These are phyloP conservation scores for Drosophila ananassae DNA, from an alignment of 1,140 invertebrate species.

Conservation along the genomic window DNA sequence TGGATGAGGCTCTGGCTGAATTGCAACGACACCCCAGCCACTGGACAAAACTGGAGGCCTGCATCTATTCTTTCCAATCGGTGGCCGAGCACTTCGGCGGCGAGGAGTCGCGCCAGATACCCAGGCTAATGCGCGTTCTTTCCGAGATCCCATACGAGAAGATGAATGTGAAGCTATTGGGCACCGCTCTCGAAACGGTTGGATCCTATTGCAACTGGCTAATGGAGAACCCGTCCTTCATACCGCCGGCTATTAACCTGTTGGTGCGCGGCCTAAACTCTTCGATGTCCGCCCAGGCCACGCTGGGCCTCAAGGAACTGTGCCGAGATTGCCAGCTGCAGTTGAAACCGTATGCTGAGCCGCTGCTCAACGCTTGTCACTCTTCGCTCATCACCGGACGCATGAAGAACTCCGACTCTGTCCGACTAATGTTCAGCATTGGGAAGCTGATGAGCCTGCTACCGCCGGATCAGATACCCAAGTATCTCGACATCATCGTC, in stretches of 20 bases:
- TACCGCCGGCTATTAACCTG: conserved; percentile 86
- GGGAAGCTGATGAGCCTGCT: conserved; percentile 90
- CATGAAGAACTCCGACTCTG: conserved; percentile 87
- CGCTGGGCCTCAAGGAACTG: conserved; percentile 94
- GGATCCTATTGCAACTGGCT: conserved; percentile 94
- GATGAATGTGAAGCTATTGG: conserved; percentile 86
- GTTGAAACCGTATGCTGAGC: conserved; percentile 89
- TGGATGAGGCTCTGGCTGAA: conserved; percentile 85
- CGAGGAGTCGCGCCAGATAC: conserved; percentile 87
- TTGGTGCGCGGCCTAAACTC: conserved; percentile 89
- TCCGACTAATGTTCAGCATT: conserved; percentile 91
- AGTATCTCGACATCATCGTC: conserved; percentile 89
- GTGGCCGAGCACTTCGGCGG: conserved; percentile 90
- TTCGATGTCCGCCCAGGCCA: conserved; percentile 90
- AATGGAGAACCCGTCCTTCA: conserved; percentile 86
- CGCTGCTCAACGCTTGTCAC: conserved; percentile 87
- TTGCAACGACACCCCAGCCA: conserved; percentile 84
- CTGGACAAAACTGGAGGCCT: conserved; percentile 87
- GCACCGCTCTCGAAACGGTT: conserved; percentile 89
- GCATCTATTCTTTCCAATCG: conserved; percentile 92
- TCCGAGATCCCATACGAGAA: conserved; percentile 88
- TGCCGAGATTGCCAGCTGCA: conserved; percentile 90
- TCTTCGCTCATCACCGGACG: conserved; percentile 85
- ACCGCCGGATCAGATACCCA: conserved; percentile 87
- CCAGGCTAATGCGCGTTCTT: conserved; percentile 88